Conservation (phyloP, 2,797 vertebrate genomes). For the Paramormyrops hopkinsi region DNA sequence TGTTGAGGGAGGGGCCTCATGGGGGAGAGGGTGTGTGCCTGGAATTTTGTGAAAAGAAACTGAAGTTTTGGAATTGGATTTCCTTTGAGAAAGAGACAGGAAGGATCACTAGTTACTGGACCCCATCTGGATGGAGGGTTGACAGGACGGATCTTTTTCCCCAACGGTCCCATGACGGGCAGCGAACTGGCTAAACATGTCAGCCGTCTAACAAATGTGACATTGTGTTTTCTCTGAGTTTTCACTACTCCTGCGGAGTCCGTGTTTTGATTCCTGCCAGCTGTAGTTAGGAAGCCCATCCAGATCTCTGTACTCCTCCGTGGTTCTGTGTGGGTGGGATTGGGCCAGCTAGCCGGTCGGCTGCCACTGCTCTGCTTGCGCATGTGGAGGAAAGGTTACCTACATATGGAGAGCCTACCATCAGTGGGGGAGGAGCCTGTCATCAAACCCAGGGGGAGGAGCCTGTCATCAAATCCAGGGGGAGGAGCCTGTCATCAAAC, state of each 20-base stretch:
- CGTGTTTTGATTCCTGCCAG: slow-evolving; percentile 1
- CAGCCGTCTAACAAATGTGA: background rate
- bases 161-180: background rate
- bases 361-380: background rate
- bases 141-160: background rate
- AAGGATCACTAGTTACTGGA: background rate
- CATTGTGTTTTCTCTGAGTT: background rate
- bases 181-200: background rate
- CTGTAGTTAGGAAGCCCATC: background rate
- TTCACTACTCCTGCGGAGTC: background rate
- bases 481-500: background rate
- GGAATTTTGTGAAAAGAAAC: slow-evolving; percentile 7
- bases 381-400: background rate
- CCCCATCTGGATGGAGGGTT: background rate
- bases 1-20: background rate
- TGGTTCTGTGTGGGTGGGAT: background rate
- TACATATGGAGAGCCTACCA: background rate
- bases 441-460: background rate
- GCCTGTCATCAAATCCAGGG: background rate
- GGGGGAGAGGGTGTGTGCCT: background rate
- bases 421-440: background rate
- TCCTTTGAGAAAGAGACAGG: slow-evolving; percentile 1
- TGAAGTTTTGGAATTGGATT: background rate
- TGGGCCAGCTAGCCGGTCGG: background rate
- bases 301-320: background rate